Evolutionary conservation across 2,888 invertebrate species (phyloP), one percentile per base, ranked within the genome.

Genomic region (Tetheella fluctuosa): DNA sequence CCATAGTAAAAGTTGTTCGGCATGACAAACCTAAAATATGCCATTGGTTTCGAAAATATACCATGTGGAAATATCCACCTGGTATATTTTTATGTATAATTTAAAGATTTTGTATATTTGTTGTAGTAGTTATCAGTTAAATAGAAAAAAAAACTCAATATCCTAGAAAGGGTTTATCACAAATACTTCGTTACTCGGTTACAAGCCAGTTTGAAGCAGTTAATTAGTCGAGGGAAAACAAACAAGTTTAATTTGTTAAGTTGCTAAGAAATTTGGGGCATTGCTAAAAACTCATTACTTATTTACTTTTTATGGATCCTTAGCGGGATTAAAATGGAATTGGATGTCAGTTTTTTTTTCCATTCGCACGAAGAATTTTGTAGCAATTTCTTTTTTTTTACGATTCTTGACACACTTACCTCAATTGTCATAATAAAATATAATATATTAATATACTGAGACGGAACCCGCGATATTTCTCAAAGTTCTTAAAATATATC

Each of bases 241-340:
- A 62, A 66, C 69, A 79, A 79, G 76, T 79, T 79, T 75, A 77
- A 78, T 77, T 78, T 76, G 77, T 69, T 76, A 55, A 55, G 55
- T 55, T 55, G 34, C 34, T 15, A 37, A 57, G 56, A 55, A 59
- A 34, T 57, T 70, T 64, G 15, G 25, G 57, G 62, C 63, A 64
- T 34, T 55, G 55, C 34, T 34, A 34, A 48, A 48, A 55, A 34
- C 34, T 55, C 55, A 37, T 55, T 55, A 55, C 13, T 55, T 55
- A 55, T 55, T 55, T 55, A 54, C 34, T 20, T 20, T 55, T 55
- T 55, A 55, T 34, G 55, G 34, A 55, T 34, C 55, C 55, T 54
- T 54, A 34, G 55, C 15, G 37, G 30, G 23, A 23, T 34, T 23
- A n/a, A 55, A 34, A 34, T 34, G 34, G 30, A 54, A 54, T 28